These are phyloP conservation scores for Chrosomus eos DNA, from an alignment of 2,797 vertebrate genomes.

Conservation along the genomic window DNA sequence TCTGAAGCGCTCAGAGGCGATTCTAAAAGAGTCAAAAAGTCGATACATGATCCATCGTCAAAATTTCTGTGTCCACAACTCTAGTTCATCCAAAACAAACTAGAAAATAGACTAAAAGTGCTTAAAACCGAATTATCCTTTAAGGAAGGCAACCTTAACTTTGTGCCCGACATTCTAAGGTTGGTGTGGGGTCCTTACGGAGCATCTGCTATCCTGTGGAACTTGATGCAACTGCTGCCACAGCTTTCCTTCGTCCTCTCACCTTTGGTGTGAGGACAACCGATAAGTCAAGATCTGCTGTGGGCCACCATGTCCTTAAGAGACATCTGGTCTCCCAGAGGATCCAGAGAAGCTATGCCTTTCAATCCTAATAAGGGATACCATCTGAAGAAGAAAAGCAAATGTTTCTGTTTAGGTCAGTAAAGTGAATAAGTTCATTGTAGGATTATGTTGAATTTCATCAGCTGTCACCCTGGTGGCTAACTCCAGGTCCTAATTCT, in stretches of 20 bases:
- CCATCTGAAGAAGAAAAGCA: neutral
- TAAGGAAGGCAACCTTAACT: neutral
- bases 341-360: constrained; percentile 15
- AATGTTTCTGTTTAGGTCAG: constrained; percentile 35
- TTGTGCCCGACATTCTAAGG: constrained; percentile 6
- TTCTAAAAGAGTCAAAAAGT: too few species aligned
- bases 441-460: neutral
- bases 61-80: too few species aligned
- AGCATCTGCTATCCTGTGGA: constrained; percentile 66
- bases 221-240: constrained; percentile 71
- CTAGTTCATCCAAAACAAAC: too few species aligned
- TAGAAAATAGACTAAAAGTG: too few species aligned
- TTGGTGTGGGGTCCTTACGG: constrained; percentile 14
- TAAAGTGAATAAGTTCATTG: neutral
- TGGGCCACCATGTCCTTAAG: constrained; percentile 43
- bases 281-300: constrained; percentile 50
- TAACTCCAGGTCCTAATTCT: too few species aligned
- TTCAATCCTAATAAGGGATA: constrained; percentile 19
- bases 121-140: too few species aligned
- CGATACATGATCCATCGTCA: too few species aligned
- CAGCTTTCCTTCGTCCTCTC: constrained; percentile 62
- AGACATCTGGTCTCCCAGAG: constrained; percentile 50
- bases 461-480: too few species aligned
- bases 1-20: too few species aligned
- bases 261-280: constrained; percentile 63